Evolutionary conservation across 2,113 vertebrate species (phyloP).

Genomic region (Conger conger): DNA sequence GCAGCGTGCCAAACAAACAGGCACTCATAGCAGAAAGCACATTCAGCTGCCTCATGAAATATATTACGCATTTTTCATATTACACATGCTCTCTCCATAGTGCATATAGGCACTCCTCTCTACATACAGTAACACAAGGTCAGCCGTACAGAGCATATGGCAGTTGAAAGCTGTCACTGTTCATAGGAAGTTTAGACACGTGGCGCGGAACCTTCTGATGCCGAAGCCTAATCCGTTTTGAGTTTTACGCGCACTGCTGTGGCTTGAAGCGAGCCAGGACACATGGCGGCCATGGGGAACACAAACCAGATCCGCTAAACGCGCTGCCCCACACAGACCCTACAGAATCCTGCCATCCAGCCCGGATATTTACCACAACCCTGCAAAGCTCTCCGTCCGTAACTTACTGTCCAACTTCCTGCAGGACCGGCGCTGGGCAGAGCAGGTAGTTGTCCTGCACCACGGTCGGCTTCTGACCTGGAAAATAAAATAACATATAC

Average conservation of each 20-base stretch:
- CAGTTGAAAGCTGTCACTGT: neutral
- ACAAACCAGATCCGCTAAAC: neutral
- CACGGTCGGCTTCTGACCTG: slow-evolving; percentile 76
- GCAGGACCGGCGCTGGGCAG: slow-evolving; percentile 82
- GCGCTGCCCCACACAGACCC: neutral
- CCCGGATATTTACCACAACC: slow-evolving; percentile 10
- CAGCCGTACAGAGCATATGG: neutral
- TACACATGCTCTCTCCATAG: neutral
- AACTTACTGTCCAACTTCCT: slow-evolving; percentile 90
- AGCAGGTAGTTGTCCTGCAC: slow-evolving; percentile 76
- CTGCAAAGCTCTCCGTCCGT: slow-evolving; percentile 8
- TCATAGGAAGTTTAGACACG: neutral
- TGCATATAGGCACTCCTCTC: neutral
- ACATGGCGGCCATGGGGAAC: neutral
- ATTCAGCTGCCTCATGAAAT: neutral
- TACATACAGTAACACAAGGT: neutral
- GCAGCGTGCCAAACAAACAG: neutral
- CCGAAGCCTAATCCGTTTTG: neutral
- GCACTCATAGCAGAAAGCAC: neutral
- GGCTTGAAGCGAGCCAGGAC: neutral
- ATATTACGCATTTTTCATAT: neutral
- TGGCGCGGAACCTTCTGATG: neutral
- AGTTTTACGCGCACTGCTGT: neutral
- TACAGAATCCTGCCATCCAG: neutral
- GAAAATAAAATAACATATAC: slow-evolving; percentile 46